Conservation (phyloP, 1,140 invertebrate species). For the Cheumatopsyche charites region DNA sequence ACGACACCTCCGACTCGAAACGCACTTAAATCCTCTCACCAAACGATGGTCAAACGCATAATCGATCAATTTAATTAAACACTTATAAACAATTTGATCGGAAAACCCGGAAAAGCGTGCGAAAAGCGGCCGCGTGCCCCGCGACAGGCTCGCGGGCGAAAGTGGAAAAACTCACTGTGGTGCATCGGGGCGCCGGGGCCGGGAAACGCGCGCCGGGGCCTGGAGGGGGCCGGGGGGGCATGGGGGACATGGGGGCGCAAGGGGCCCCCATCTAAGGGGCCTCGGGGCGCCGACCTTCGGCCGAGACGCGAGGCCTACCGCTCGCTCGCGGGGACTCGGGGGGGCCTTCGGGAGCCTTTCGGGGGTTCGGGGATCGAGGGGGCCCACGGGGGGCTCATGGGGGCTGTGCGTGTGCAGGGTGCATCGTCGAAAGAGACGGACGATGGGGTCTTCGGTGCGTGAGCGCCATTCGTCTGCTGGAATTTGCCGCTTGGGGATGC, state of each 20-base stretch:
- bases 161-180: slow-evolving; percentile 47
- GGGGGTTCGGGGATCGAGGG: slow-evolving; percentile 36
- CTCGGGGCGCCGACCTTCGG: slow-evolving; percentile 17
- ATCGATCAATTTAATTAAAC: too few species aligned
- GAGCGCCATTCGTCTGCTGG: too few species aligned
- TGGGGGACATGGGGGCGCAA: slow-evolving; percentile 17
- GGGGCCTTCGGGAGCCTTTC: background rate
- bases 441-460: too few species aligned
- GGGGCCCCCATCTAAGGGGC: slow-evolving; percentile 25
- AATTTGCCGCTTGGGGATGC: too few species aligned
- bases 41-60: too few species aligned
- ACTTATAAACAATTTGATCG: too few species aligned
- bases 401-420: too few species aligned
- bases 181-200: slow-evolving; percentile 31
- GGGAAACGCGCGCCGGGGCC: slow-evolving; percentile 40
- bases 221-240: slow-evolving; percentile 34
- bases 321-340: slow-evolving; percentile 38
- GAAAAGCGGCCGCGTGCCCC: slow-evolving; percentile 24
- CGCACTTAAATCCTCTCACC: too few species aligned
- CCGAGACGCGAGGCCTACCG: background rate
- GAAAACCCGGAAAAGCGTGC: background rate
- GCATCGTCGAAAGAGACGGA: too few species aligned
- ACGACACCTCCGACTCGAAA: too few species aligned
- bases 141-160: slow-evolving; percentile 30
- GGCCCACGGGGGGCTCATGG: background rate